Base-by-base conservation (phyloP, 2,113 vertebrate species). In the Hoplias malabaricus region DNA sequence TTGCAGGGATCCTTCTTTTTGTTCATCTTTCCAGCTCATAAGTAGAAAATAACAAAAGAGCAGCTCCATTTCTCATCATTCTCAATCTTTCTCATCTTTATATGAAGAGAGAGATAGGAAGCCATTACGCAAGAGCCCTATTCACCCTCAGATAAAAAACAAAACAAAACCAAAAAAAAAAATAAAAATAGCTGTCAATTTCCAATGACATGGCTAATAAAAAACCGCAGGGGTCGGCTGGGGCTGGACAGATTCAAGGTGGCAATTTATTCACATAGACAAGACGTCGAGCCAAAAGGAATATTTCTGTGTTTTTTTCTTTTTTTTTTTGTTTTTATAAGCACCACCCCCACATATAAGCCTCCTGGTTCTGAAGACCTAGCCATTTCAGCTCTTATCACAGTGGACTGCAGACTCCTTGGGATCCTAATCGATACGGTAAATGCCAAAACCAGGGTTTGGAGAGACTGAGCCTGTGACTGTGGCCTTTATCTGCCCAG, bases 131-230 rank as follows among this genome's bases (percentile, higher is more conserved):
- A 69, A 80, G 80, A 73, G 2, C 70, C 50, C 77, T 75, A 68
- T 79, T 83, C 83, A 85, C 82, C 85, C 86, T 72, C 79, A 80
- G 82, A 86, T 40, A 19, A 57, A 34, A 33, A 54, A 19, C 16
- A 9, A 9, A 21, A 6, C 1, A 9, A 21, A 21, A 5, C n/a
- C n/a, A 21, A 8, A 19, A 31, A 19, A 14, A 40, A 56, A 2
- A 38, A 33, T 5, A 66, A 74, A 89, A 89, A 86, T 75, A 88
- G 80, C 86, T 88, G 89, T 91, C 90, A 91, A 84, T 88, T 90
- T 88, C 85, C 88, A 88, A 90, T 90, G 89, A 89, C 89, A 88
- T 87, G 88, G 87, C 89, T 90, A 88, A 92, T 91, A 91, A 88
- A 87, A 90, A 90, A 86, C 65, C 78, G 7, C 83, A 83, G 56